Base-by-base conservation (phyloP, 2,797 vertebrate species). In the Naso thynnoides region DNA sequence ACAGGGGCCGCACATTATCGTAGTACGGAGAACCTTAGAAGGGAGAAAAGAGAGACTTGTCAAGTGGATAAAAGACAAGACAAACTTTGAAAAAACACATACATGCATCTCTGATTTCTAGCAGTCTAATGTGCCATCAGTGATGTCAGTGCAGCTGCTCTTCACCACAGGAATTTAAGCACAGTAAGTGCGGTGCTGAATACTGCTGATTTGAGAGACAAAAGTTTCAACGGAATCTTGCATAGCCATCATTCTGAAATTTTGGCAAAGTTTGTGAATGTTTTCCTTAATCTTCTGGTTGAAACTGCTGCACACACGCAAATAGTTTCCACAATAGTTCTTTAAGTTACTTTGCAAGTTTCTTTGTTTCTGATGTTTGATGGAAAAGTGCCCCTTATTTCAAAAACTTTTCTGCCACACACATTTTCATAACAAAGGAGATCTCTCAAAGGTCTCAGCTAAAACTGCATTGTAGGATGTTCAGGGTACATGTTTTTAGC, bases 1-100 rank as follows among this genome's bases (percentile, higher is more conserved):
- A 99, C 33, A 99, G 95, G 11, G 98, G 98, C 41, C 97, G 95
- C 78, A 99, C 97, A 0, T 98, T 98, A 80, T 99, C 97, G 0
- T 98, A 99, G 92, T 99, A 99, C 0, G 98, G 97, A 63, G 98
- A 99, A 26, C 97, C 97, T 98, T 77, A 6, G 19, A 70, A 21
- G 44, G 31, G 0, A 76, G 13, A 87, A 31, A 54, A 61, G 5
- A 71, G 36, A 69, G 8, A 24, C 42, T 39, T 21, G 33, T 42
- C 42, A 73, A 42, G 8, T 50, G 24, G 15, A 18, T 36, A 26
- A 57, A 69, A 58, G 4, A 48, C 14, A 65, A 56, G 18, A 69
- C 21, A 39, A 31, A 47, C 13, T 11, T 42, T 55, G 9, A 36
- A 60, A 59, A 52, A 27, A 55, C 9, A 48, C 8, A 14, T 2